phyloP scores from a whole-genome alignment of 1,140 invertebrate species.

The Bombus fervidus region DNA sequence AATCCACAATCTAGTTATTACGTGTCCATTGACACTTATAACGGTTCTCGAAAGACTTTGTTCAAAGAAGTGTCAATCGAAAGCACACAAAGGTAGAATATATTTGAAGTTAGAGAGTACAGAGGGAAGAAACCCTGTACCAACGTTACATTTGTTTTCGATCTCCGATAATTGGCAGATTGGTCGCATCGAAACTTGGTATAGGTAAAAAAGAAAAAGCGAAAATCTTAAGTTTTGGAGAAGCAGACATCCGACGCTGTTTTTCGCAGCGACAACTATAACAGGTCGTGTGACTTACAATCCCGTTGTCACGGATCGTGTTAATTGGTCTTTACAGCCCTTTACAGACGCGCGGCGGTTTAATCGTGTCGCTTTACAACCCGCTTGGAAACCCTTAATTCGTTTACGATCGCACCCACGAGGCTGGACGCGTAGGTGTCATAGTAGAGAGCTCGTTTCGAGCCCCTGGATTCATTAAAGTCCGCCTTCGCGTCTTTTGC shows the following conservation, averaged over 20 bases:
- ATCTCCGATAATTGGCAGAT: too few species aligned
- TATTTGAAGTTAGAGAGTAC: too few species aligned
- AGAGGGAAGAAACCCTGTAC: too few species aligned
- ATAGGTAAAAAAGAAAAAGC: too few species aligned
- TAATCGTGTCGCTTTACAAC: conserved; percentile 79
- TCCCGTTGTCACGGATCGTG: conserved; percentile 70
- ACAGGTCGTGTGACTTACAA: conserved; percentile 71
- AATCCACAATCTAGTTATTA: too few species aligned
- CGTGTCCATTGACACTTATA: too few species aligned
- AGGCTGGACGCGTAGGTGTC: conserved; percentile 41
- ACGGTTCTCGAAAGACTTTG: too few species aligned
- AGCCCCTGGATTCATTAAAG: conserved; percentile 39
- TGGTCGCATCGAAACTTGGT: too few species aligned
- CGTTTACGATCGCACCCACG: conserved; percentile 73
- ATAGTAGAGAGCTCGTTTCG: conserved; percentile 33
- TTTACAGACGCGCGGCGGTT: conserved; percentile 65
- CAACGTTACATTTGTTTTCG: too few species aligned
- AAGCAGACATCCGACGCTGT: background rate
- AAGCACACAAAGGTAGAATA: too few species aligned
- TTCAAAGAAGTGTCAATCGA: too few species aligned
- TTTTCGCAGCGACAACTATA: background rate
- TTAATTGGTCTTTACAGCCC: conserved; percentile 75
- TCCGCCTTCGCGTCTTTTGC: conserved; percentile 3
- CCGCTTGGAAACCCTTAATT: conserved; percentile 73
- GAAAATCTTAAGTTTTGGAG: too few species aligned